Percentiles rank a stretch among this genome's conserved stretches.
Conservation (phyloP, 1,140 invertebrate species). For the Prorops nasuta region DNA sequence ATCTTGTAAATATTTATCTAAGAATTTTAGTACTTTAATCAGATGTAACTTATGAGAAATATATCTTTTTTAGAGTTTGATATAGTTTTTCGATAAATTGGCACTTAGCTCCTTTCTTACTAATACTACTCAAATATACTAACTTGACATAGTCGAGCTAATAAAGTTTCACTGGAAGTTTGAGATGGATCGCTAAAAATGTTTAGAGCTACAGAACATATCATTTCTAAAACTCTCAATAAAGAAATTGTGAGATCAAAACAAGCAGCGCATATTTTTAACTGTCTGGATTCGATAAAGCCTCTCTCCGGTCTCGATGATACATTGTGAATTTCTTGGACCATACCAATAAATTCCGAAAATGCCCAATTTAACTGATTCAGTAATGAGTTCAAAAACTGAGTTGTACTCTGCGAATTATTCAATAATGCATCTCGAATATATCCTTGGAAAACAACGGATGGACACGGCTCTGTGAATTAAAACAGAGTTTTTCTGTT, state of each 20-base stretch:
- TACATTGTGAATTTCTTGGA: constrained; percentile 71
- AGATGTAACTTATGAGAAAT: too few species aligned
- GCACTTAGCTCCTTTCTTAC: too few species aligned
- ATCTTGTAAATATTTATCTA: too few species aligned
- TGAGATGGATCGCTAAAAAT: constrained; percentile 63
- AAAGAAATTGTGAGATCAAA: constrained; percentile 72
- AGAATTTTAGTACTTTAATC: too few species aligned
- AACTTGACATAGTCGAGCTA: constrained; percentile 69
- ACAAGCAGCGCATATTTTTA: constrained; percentile 83
- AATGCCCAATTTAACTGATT: constrained; percentile 88
- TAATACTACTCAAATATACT: constrained; percentile 1
- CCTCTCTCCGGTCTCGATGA: constrained; percentile 65
- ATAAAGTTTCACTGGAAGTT: constrained; percentile 63
- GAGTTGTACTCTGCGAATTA: constrained; percentile 52
- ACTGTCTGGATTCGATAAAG: constrained; percentile 72
- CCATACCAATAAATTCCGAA: constrained; percentile 82
- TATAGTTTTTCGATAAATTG: too few species aligned
- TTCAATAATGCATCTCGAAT: constrained; percentile 57
- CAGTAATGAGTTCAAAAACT: constrained; percentile 76
- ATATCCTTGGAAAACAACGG: constrained; percentile 59
- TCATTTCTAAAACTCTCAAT: constrained; percentile 79
- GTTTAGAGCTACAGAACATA: constrained; percentile 63
- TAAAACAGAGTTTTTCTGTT: not conserved
- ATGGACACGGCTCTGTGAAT: constrained; percentile 64
- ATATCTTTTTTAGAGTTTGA: too few species aligned